Base-by-base conservation (phyloP, 2,888 invertebrate genomes). In the Trypoxylon attenuatum region DNA sequence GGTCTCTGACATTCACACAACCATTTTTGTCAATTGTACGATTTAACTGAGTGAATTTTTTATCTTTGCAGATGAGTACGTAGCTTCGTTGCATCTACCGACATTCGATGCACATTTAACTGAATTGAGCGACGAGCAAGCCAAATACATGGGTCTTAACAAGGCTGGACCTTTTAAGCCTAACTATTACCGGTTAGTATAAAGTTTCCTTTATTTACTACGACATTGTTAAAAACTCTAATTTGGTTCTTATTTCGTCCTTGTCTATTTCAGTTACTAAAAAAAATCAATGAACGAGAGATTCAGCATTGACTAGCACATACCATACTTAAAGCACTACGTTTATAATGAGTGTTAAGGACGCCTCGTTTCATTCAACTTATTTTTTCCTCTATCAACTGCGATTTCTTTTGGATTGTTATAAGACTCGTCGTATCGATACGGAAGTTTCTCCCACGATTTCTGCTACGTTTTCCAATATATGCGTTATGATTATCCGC, bases 131-230 rank as follows among this genome's bases (percentile, higher is more conserved):
- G 98, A 99, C 87, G 98, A 98, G 82, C 98, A 99, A 88, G 97
- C 98, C 43, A 97, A 97, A 87, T 99, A 98, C 86, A 92, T 98
- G 90, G 98, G 98, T 68, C 92, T 99, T 25, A 97, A 96, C 87
- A 99, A 98, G 90, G 96, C 97, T 51, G 99, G 99, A 47, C 98
- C 98, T 41, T 99, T 98, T 89, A 99, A 99, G 89, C 98, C 98
- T 70, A 98, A 98, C 88, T 98, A 98, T 88, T 99, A 99, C 89
- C 94, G 98, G 92, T 98, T 61, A 53, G 76, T 75, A 65, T 42
- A 47, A 15, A 43, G 10, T 21, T 8, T 10, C 33, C 4, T 15
- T 22, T 27, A n/a, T 27, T 51, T 33, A 33, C 33, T 33, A 33
- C 13, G 13, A 13, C 8, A 3, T 33, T 10, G 13, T 33, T 33